phyloP scores from a whole-genome alignment of 1,140 invertebrate genomes.

The Brachionus asplanchnoidis region DNA sequence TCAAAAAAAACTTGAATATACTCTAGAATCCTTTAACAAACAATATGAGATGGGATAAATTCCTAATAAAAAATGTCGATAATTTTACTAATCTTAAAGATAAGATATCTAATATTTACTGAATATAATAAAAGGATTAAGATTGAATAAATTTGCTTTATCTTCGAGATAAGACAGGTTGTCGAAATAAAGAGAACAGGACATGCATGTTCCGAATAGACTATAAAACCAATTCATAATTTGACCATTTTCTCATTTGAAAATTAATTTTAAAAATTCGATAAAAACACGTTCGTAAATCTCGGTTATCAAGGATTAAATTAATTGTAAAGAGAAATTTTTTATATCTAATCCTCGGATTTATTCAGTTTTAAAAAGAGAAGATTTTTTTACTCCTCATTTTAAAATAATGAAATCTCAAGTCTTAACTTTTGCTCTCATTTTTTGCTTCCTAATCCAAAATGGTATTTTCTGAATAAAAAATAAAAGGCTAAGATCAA shows the following conservation, averaged over 20 bases:
- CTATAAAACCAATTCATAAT: background rate
- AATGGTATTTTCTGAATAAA: background rate
- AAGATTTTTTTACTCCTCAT: background rate
- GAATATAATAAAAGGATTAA: background rate
- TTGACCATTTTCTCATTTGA: background rate
- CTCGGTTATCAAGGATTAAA: background rate
- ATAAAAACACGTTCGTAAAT: background rate
- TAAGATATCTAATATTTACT: background rate
- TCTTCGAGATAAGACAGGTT: background rate
- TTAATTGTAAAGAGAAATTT: background rate
- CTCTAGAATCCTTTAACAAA: background rate
- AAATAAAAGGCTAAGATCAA: background rate
- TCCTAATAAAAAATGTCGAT: background rate
- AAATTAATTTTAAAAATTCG: background rate
- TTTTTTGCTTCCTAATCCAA: background rate
- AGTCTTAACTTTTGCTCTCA: background rate
- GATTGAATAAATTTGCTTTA: background rate
- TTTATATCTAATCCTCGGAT: background rate
- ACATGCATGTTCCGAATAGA: background rate
- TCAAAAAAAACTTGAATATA: background rate
- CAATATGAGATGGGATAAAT: background rate
- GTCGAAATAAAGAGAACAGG: background rate
- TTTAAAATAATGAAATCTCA: slow-evolving; percentile 15
- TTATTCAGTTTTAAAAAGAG: background rate
- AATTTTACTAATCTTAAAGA: background rate